Evolutionary conservation across 2,888 invertebrate genomes (phyloP).

Genomic region (Tenthredo distinguenda): DNA sequence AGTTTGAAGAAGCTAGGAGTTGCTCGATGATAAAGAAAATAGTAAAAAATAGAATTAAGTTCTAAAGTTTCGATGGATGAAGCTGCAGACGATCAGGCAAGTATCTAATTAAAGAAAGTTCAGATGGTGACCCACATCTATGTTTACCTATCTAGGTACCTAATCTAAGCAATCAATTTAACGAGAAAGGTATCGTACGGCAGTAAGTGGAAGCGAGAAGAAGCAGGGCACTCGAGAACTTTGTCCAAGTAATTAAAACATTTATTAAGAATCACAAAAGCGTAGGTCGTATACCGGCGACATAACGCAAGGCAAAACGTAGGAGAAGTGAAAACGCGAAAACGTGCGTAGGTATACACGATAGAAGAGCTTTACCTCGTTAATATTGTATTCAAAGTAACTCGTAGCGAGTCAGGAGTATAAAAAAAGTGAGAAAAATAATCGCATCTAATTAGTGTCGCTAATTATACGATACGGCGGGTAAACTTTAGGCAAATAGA

Average conservation of each 20-base stretch:
- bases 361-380: not conserved
- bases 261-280: conserved; percentile 25
- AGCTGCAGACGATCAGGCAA: not conserved
- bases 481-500: not conserved
- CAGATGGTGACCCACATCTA: conserved; percentile 3
- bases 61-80: not conserved
- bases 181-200: not conserved
- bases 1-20: not conserved
- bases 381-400: not conserved
- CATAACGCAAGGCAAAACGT: not conserved
- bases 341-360: not conserved
- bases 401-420: not conserved
- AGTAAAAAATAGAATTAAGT: not conserved
- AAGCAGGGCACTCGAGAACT: not conserved
- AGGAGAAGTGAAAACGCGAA: not conserved
- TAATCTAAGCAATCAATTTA: conserved; percentile 14
- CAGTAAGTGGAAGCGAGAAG: not conserved
- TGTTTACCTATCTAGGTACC: conserved; percentile 1
- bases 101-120: conserved; percentile 32
- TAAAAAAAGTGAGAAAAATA: not conserved
- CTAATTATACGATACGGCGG: not conserved
- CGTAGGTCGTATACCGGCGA: not conserved
- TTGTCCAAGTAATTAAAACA: conserved; percentile 33
- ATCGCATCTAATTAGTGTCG: not conserved
- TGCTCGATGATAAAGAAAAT: not conserved